phyloP scores from a whole-genome alignment of 2,888 invertebrate genomes.

The Leptopilina myrica region DNA sequence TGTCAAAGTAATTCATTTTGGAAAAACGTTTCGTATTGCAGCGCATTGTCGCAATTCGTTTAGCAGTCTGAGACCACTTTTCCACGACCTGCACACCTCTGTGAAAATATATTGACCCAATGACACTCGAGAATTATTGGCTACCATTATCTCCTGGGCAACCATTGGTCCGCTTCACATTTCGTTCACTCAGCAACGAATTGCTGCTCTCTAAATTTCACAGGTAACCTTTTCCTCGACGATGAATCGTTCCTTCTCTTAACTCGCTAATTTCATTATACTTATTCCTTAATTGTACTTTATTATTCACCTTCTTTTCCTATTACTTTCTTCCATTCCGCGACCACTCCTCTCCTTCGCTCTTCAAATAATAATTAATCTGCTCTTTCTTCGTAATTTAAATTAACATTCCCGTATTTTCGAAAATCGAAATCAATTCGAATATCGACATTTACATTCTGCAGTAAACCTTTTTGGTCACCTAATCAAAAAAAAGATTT shows the following conservation, averaged over 20 bases:
- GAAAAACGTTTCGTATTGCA: not conserved
- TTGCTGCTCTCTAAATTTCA: constrained; percentile 22
- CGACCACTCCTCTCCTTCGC: too few relatives aligned
- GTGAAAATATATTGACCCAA: constrained; percentile 34
- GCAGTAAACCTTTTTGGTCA: too few relatives aligned
- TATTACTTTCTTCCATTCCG: too few relatives aligned
- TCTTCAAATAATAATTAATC: too few relatives aligned
- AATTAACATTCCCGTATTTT: too few relatives aligned
- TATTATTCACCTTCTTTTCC: too few relatives aligned
- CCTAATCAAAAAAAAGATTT: too few relatives aligned
- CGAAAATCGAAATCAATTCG: too few relatives aligned
- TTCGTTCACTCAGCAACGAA: constrained; percentile 27
- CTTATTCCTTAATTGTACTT: too few relatives aligned
- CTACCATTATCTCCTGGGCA: constrained; percentile 35
- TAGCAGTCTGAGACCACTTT: constrained; percentile 21
- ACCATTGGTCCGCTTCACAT: constrained; percentile 33
- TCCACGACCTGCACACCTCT: constrained; percentile 28
- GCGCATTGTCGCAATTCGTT: constrained; percentile 8
- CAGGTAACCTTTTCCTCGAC: not conserved
- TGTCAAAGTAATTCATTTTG: constrained; percentile 29
- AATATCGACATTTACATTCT: too few relatives aligned
- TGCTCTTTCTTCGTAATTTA: too few relatives aligned
- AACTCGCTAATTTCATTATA: constrained; percentile 1
- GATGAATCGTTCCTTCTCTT: constrained; percentile 8
- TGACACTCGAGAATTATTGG: constrained; percentile 37